These are phyloP conservation scores for Poicephalus meyeri DNA, from an alignment of 2,113 vertebrate species.

Conservation along the genomic window DNA sequence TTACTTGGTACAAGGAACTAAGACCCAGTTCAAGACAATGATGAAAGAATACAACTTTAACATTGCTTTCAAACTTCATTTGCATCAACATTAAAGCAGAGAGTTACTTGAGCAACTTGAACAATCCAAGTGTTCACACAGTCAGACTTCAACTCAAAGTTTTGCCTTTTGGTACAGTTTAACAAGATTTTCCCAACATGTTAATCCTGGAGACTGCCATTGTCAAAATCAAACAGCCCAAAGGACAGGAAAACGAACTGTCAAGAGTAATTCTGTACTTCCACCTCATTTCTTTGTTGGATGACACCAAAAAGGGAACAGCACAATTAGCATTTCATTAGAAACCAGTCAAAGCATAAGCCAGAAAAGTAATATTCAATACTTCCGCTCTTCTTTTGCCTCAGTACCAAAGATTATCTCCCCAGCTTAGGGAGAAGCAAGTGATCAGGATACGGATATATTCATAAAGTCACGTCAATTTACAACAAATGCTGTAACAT, in stretches of 20 bases:
- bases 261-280: background rate
- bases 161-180: background rate
- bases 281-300: background rate
- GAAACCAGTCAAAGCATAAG: background rate
- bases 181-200: background rate
- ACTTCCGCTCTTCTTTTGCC: background rate
- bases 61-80: background rate
- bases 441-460: background rate
- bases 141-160: background rate
- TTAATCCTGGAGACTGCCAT: background rate
- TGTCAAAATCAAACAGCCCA: background rate
- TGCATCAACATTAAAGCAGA: background rate
- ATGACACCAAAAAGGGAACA: background rate
- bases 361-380: background rate
- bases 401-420: background rate
- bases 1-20: background rate
- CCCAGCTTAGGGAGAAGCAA: background rate
- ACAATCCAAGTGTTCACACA: background rate
- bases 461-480: background rate
- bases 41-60: background rate
- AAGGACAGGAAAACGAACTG: background rate
- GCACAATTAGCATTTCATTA: background rate
- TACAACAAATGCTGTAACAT: background rate
- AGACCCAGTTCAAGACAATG: background rate
- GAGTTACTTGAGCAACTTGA: background rate